phyloP scores from a whole-genome alignment of 30 jellyfish, hydroid and myxozoan genomes.

The Aurelia coerulea region DNA sequence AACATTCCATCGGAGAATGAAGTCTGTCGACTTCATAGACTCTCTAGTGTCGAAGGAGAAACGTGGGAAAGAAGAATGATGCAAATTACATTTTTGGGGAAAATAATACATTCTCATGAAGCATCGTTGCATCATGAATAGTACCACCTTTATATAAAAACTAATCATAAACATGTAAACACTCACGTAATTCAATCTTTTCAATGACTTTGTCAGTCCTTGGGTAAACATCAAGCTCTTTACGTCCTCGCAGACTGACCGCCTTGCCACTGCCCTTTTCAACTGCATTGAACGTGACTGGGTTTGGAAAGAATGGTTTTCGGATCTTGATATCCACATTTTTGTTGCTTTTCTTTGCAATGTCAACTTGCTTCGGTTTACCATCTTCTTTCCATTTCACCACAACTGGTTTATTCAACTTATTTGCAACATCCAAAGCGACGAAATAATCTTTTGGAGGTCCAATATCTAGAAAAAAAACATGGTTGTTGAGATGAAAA shows the following conservation, averaged over 20 bases:
- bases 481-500: not conserved
- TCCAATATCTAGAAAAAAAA: slow-evolving; percentile 15
- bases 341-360: slow-evolving; percentile 8
- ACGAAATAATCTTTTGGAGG: slow-evolving; percentile 21
- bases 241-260: slow-evolving; percentile 31
- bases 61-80: too few relatives aligned
- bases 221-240: slow-evolving; percentile 21
- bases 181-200: slow-evolving; percentile 29
- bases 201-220: slow-evolving; percentile 7
- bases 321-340: not conserved
- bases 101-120: too few relatives aligned
- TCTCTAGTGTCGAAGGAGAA: too few relatives aligned
- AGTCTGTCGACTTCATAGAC: too few relatives aligned
- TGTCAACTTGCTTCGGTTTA: slow-evolving; percentile 5
- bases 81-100: too few relatives aligned
- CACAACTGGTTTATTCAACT: slow-evolving; percentile 5
- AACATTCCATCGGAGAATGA: too few relatives aligned
- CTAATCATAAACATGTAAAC: not conserved
- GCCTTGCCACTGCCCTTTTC: slow-evolving; percentile 20
- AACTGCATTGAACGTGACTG: slow-evolving; percentile 23
- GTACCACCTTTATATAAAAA: not conserved
- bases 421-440: slow-evolving; percentile 17
- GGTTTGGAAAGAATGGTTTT: slow-evolving; percentile 50
- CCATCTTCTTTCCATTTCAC: slow-evolving; percentile 46
- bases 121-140: too few relatives aligned